Evolutionary conservation across 2,888 invertebrate genomes (phyloP).

Genomic region (Asteroscopus sphinx): DNA sequence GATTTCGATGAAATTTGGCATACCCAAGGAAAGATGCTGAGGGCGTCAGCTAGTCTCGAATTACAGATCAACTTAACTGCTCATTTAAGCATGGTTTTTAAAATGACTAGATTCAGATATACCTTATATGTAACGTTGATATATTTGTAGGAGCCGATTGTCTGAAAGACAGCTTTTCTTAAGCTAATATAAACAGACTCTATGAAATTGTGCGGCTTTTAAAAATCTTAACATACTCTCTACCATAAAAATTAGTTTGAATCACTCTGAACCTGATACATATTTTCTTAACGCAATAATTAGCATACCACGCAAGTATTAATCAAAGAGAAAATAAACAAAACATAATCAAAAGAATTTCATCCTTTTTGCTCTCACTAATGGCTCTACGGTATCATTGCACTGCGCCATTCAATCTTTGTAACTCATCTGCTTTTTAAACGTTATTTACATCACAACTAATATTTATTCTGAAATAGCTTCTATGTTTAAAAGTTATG

Average conservation of each 20-base stretch:
- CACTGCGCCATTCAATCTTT: constrained; percentile 84
- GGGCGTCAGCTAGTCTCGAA: no score
- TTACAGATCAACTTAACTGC: no score
- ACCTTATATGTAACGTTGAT: no score
- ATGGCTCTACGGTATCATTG: constrained; percentile 81
- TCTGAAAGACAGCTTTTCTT: not conserved
- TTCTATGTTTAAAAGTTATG: constrained; percentile 37
- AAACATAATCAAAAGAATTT: constrained; percentile 76
- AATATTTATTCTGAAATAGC: constrained; percentile 33
- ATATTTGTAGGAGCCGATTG: no score
- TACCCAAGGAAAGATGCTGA: no score
- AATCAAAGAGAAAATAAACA: constrained; percentile 65
- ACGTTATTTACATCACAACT: constrained; percentile 41
- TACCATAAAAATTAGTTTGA: constrained; percentile 20
- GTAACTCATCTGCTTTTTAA: constrained; percentile 68
- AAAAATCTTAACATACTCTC: constrained; percentile 10
- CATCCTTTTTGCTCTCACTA: constrained; percentile 80
- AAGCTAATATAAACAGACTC: not conserved
- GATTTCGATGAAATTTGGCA: no score
- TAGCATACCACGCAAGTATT: constrained; percentile 50
- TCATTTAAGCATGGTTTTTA: no score
- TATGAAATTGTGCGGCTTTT: not conserved
- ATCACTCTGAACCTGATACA: constrained; percentile 22
- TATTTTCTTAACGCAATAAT: constrained; percentile 49
- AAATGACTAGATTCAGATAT: no score